phyloP scores from a whole-genome alignment of 2,797 vertebrate genomes.

The Phrynocephalus forsythii region DNA sequence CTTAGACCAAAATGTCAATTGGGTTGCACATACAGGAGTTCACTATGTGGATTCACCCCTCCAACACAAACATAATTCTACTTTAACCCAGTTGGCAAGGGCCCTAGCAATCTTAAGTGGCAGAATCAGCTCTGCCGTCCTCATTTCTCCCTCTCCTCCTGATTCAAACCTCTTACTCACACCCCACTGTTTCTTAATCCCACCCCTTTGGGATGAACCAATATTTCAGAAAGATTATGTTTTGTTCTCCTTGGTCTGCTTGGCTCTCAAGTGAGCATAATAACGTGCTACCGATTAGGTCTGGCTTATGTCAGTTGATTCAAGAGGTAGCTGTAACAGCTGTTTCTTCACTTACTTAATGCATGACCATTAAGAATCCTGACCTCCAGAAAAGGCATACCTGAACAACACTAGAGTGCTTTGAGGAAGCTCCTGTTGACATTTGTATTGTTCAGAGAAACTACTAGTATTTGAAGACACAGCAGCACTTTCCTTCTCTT shows the following conservation, averaged over 20 bases:
- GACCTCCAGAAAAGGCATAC: neutral
- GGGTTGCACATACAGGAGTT: too few species aligned
- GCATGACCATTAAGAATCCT: neutral
- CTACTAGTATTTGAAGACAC: neutral
- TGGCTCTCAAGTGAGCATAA: neutral
- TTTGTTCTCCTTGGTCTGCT: neutral
- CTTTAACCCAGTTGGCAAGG: too few species aligned
- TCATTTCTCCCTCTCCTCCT: too few species aligned
- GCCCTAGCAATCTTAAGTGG: too few species aligned
- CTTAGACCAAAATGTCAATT: too few species aligned
- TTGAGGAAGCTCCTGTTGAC: neutral
- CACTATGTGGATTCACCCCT: too few species aligned
- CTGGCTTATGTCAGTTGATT: slow-evolving; percentile 6
- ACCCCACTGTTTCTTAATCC: too few species aligned
- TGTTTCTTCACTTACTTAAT: neutral
- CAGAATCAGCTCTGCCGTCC: too few species aligned
- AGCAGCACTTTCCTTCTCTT: neutral
- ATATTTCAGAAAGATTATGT: too few species aligned
- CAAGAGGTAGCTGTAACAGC: neutral
- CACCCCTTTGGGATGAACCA: too few species aligned
- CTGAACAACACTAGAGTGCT: neutral
- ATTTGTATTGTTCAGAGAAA: neutral
- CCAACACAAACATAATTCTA: too few species aligned
- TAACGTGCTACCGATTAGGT: neutral
- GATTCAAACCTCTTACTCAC: too few species aligned